Evolutionary conservation across 2,888 invertebrate species (phyloP).

Genomic region (Ochropleura leucogaster): DNA sequence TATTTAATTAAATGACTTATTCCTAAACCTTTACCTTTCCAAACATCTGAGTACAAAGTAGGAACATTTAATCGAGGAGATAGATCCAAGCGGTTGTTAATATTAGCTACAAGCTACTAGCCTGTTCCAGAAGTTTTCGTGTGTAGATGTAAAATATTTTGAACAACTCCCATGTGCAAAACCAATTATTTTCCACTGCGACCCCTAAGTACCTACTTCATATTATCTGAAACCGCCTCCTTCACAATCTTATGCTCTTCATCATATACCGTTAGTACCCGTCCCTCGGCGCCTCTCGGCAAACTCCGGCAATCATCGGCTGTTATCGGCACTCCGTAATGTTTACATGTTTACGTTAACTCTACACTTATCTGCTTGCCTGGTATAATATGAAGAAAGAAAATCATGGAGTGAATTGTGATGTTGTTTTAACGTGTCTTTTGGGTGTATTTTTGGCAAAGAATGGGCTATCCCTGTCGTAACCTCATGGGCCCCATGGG

Average conservation of each 20-base stretch:
- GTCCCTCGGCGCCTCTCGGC: slow-evolving; percentile 45
- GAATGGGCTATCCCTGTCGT: slow-evolving; percentile 3
- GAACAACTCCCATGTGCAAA: slow-evolving; percentile 26
- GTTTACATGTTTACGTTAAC: slow-evolving; percentile 41
- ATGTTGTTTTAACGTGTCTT: slow-evolving; percentile 7
- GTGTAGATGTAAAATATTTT: background rate
- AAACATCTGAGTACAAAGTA: background rate
- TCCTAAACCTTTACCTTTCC: background rate
- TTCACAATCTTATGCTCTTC: slow-evolving; percentile 46
- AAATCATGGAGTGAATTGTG: slow-evolving; percentile 12
- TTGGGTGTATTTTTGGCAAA: slow-evolving; percentile 15
- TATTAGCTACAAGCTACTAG: too few relatives aligned
- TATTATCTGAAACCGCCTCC: slow-evolving; percentile 38
- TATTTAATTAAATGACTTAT: background rate
- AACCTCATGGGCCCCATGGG: background rate
- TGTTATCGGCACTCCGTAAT: slow-evolving; percentile 43
- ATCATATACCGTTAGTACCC: slow-evolving; percentile 44
- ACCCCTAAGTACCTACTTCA: slow-evolving; percentile 41
- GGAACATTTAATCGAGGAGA: background rate
- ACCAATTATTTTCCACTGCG: slow-evolving; percentile 26
- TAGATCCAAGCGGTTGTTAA: too few relatives aligned
- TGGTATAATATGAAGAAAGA: slow-evolving; percentile 4
- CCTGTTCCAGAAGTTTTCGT: background rate
- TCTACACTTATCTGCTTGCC: slow-evolving; percentile 37
- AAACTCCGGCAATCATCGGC: slow-evolving; percentile 38